Conservation (phyloP, 2,888 invertebrate genomes). For the Neoaliturus tenellus region DNA sequence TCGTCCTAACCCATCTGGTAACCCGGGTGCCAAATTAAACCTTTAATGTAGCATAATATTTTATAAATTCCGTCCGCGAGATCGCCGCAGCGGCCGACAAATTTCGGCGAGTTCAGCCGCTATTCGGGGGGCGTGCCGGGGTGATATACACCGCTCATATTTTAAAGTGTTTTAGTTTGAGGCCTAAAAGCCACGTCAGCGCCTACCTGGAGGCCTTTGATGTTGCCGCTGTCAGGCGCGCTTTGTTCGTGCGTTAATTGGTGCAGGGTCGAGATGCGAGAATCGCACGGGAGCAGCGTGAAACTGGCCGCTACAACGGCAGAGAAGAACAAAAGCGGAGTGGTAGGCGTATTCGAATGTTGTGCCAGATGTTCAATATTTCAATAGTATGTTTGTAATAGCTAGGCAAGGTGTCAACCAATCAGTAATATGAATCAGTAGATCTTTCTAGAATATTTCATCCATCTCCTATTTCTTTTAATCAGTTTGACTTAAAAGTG, state of each 20-base stretch:
- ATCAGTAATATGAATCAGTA: too few species aligned
- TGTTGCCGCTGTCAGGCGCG: slow-evolving; percentile 17
- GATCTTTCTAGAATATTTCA: too few species aligned
- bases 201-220: slow-evolving; percentile 48
- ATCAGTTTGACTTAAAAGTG: too few species aligned
- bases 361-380: too few species aligned
- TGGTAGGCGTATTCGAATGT: too few species aligned
- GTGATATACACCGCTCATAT: slow-evolving; percentile 52
- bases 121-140: neutral
- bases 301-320: neutral
- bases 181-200: slow-evolving; percentile 50
- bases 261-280: neutral
- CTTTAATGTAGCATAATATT: neutral
- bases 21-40: neutral
- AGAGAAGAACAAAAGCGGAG: too few species aligned
- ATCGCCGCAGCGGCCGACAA: neutral
- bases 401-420: too few species aligned
- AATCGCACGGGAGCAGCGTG: neutral
- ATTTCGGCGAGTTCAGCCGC: slow-evolving; percentile 22
- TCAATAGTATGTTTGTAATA: too few species aligned
- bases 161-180: slow-evolving; percentile 51
- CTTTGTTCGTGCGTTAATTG: slow-evolving; percentile 47
- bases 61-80: neutral
- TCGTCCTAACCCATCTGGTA: too few species aligned
- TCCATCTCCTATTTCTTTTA: too few species aligned